phyloP scores from a whole-genome alignment of 2,113 vertebrate genomes.

The Gnathonemus echidnorhynchus region DNA sequence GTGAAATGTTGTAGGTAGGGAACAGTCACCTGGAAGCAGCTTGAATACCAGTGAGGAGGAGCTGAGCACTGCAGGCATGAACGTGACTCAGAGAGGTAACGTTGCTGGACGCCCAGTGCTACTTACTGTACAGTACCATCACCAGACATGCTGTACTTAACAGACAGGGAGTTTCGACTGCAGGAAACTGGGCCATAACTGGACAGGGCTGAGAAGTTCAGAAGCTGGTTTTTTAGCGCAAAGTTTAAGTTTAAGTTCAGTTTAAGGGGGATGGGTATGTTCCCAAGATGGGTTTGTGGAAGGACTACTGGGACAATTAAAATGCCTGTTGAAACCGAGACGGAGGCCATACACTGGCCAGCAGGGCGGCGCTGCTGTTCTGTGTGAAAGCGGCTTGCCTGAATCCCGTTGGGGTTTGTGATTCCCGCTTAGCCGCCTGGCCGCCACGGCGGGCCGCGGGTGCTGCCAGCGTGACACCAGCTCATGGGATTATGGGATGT shows the following conservation, averaged over 20 bases:
- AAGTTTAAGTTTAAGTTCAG: not conserved
- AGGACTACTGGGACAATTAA: not conserved
- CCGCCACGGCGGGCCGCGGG: slow-evolving; percentile 17
- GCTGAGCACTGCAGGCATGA: slow-evolving; percentile 58
- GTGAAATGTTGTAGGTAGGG: slow-evolving; percentile 49
- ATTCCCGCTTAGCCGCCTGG: slow-evolving; percentile 1
- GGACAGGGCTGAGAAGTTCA: not conserved
- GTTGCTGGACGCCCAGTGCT: slow-evolving; percentile 24
- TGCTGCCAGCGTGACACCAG: slow-evolving; percentile 15
- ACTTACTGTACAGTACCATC: slow-evolving; percentile 25
- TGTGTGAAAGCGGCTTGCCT: not conserved
- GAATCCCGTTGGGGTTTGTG: not conserved
- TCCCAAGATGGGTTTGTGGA: not conserved
- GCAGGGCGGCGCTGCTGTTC: not conserved
- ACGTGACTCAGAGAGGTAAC: slow-evolving; percentile 55
- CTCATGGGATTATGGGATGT: slow-evolving; percentile 23
- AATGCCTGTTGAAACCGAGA: not conserved
- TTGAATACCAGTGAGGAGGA: slow-evolving; percentile 66
- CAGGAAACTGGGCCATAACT: not conserved
- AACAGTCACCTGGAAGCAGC: slow-evolving; percentile 61
- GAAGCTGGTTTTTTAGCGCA: not conserved
- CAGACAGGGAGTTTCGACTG: not conserved
- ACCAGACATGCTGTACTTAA: slow-evolving; percentile 7
- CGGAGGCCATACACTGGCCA: not conserved
- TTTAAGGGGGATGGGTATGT: not conserved